These are phyloP conservation scores for Malacosoma neustria DNA, from an alignment of 2,888 invertebrate species.

Conservation along the genomic window DNA sequence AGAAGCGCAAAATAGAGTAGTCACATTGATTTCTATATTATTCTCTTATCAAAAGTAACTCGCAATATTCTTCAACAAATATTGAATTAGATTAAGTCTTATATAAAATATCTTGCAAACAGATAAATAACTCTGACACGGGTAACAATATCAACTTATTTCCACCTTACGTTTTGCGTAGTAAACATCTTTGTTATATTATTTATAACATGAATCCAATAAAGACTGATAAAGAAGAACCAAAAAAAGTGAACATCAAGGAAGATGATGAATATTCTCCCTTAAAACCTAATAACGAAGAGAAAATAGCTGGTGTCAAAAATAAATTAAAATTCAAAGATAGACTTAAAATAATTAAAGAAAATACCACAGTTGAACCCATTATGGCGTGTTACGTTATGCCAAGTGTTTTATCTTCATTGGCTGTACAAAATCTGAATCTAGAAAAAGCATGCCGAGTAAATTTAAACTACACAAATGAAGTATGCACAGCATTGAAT, in stretches of 20 bases:
- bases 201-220: slow-evolving; percentile 1
- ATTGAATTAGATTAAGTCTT: slow-evolving; percentile 31
- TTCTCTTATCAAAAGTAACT: slow-evolving; percentile 27
- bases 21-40: background rate
- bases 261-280: slow-evolving; percentile 32
- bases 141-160: slow-evolving; percentile 8
- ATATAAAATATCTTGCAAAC: slow-evolving; percentile 18
- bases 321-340: slow-evolving; percentile 36
- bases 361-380: slow-evolving; percentile 82
- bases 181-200: background rate
- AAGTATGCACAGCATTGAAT: slow-evolving; percentile 84
- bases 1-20: too few relatives aligned
- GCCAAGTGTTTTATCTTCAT: slow-evolving; percentile 77
- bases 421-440: slow-evolving; percentile 84
- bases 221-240: slow-evolving; percentile 8
- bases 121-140: slow-evolving; percentile 15
- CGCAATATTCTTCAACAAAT: slow-evolving; percentile 30
- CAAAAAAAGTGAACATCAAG: slow-evolving; percentile 19
- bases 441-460: slow-evolving; percentile 88
- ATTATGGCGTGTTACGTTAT: slow-evolving; percentile 82
- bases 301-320: slow-evolving; percentile 19
- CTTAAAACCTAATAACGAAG: slow-evolving; percentile 25
- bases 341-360: slow-evolving; percentile 47
- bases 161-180: background rate
- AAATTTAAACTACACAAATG: slow-evolving; percentile 80